phyloP scores from a whole-genome alignment of 2,113 vertebrate species.

The Hemichromis elongatus region DNA sequence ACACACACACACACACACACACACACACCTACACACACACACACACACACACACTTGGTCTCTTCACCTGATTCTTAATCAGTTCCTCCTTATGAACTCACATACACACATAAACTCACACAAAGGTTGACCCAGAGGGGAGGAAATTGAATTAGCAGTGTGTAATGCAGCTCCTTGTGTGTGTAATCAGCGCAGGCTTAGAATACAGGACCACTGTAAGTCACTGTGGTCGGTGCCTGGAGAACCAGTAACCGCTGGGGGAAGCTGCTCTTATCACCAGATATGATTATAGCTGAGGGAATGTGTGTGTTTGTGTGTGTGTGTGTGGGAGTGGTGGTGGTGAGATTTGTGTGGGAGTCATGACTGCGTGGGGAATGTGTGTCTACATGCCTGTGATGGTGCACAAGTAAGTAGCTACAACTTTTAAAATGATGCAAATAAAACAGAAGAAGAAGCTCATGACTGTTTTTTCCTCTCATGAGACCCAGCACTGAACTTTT shows the following conservation, averaged over 20 bases:
- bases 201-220: conserved; percentile 63
- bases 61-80: conserved; percentile 25
- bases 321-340: neutral
- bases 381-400: conserved; percentile 6
- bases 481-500: neutral
- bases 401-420: neutral
- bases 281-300: conserved; percentile 58
- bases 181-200: conserved; percentile 62
- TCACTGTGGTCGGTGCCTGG: conserved; percentile 18
- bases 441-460: neutral
- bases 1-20: neutral
- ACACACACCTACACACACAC: too few species aligned
- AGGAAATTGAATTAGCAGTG: conserved; percentile 70
- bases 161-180: conserved; percentile 68
- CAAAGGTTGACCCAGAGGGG: conserved; percentile 34
- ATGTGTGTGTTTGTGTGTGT: conserved; percentile 28
- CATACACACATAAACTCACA: conserved; percentile 13
- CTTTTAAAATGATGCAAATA: neutral
- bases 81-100: conserved; percentile 20
- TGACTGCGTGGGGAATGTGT: conserved; percentile 34
- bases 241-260: conserved; percentile 44
- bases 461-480: neutral
- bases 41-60: neutral
- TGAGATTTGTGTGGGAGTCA: conserved; percentile 49
- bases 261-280: conserved; percentile 58